A percentile compares a stretch with the other conserved stretches of the same genome.
phyloP scores from a whole-genome alignment of 2,797 vertebrate genomes.

The Lycodopsis pacificus region DNA sequence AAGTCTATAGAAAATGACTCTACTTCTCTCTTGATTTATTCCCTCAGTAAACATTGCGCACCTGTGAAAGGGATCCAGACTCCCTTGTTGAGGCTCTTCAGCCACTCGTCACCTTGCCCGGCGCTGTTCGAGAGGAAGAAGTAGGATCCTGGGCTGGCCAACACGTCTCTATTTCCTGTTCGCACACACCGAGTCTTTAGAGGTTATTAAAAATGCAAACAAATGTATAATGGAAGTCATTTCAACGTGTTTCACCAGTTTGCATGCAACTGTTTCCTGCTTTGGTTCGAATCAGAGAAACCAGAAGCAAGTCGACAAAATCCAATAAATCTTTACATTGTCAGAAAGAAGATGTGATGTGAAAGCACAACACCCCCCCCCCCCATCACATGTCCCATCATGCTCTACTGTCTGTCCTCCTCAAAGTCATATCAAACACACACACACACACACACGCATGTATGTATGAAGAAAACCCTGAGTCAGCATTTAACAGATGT shows the following conservation, averaged over 20 bases:
- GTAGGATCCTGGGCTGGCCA: conserved; percentile 86
- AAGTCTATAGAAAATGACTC: background rate
- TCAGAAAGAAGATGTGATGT: background rate
- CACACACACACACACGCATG: conserved; percentile 8
- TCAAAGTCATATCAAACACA: conserved; percentile 56
- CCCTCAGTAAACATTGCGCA: conserved; percentile 28
- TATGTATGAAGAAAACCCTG: conserved; percentile 5
- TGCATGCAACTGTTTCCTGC: background rate
- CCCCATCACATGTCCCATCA: conserved; percentile 35
- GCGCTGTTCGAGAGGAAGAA: conserved; percentile 88
- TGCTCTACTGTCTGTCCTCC: conserved; percentile 33
- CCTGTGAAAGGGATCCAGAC: conserved; percentile 88
- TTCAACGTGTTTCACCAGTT: background rate
- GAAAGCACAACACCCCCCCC: background rate
- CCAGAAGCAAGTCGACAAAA: background rate
- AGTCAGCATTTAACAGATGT: conserved; percentile 58
- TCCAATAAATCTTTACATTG: background rate
- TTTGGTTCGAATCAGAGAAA: background rate
- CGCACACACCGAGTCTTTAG: background rate
- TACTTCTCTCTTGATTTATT: no score
- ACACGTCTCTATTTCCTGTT: conserved; percentile 84
- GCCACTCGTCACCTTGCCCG: conserved; percentile 86
- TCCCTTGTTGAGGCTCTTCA: conserved; percentile 86
- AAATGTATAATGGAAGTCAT: background rate
- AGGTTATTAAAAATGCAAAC: background rate